Conservation (phyloP, 2,113 vertebrate genomes). For the Reinhardtius hippoglossoides region DNA sequence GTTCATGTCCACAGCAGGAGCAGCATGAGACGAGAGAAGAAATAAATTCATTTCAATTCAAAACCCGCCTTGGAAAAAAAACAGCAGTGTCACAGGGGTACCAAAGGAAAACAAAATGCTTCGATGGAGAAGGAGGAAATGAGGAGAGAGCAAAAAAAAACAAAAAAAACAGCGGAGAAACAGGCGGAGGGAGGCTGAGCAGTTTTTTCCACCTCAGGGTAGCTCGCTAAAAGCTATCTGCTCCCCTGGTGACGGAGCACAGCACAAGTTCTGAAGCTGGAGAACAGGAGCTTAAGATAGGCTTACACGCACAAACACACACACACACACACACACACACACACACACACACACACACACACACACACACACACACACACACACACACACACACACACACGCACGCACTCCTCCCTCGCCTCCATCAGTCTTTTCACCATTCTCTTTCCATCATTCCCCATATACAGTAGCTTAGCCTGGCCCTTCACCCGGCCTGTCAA, state of each 20-base stretch:
- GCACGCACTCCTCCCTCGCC: slow-evolving; percentile 22
- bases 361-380: neutral
- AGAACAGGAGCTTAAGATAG: slow-evolving; percentile 55
- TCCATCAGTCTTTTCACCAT: slow-evolving; percentile 40
- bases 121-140: slow-evolving; percentile 55
- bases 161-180: neutral
- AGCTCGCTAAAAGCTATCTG: slow-evolving; percentile 76
- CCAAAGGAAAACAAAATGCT: slow-evolving; percentile 72
- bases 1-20: slow-evolving; percentile 54
- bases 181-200: slow-evolving; percentile 23
- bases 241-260: slow-evolving; percentile 73
- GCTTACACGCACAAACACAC: slow-evolving; percentile 11
- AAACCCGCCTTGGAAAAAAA: slow-evolving; percentile 28
- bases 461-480: slow-evolving; percentile 29
- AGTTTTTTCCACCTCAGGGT: slow-evolving; percentile 65
- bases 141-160: slow-evolving; percentile 34
- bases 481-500: slow-evolving; percentile 68
- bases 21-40: slow-evolving; percentile 31
- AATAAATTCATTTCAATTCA: slow-evolving; percentile 65
- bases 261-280: slow-evolving; percentile 47
- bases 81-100: slow-evolving; percentile 54
- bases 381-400: neutral
- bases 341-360: neutral
- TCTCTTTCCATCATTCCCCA: slow-evolving; percentile 43
- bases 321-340: slow-evolving; percentile 14